phyloP scores from a whole-genome alignment of 2,113 vertebrate genomes.

The Tachycineta bicolor region DNA sequence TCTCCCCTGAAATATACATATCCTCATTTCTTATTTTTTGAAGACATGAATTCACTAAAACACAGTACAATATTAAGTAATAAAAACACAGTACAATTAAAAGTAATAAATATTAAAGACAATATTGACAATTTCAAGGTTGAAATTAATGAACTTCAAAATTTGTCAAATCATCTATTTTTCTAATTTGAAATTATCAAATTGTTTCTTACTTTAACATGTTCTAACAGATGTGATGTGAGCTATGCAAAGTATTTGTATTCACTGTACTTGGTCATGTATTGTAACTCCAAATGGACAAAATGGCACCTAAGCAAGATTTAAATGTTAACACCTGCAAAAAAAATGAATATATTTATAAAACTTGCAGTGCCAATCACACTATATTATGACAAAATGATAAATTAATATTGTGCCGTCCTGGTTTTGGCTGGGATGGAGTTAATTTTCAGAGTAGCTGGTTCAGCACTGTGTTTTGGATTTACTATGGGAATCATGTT shows the following conservation, averaged over 20 bases:
- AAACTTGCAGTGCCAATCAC: neutral
- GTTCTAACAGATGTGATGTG: neutral
- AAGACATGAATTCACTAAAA: neutral
- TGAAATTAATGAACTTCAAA: neutral
- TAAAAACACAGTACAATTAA: neutral
- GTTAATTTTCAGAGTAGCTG: neutral
- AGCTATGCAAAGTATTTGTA: neutral
- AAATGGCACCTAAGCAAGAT: neutral
- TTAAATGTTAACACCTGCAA: neutral
- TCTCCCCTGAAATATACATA: neutral
- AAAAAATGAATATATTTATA: neutral
- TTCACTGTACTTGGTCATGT: neutral
- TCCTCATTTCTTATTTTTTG: neutral
- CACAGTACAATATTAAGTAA: neutral
- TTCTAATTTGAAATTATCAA: neutral
- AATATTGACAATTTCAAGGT: neutral
- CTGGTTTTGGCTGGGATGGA: neutral
- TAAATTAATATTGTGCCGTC: neutral
- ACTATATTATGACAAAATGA: neutral
- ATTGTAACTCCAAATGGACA: neutral
- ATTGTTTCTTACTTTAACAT: neutral
- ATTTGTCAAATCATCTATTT: neutral
- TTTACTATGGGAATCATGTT: neutral
- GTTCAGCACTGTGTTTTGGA: neutral
- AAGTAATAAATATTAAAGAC: neutral